Base-by-base conservation (phyloP, 2,113 vertebrate species). In the Xenus cinereus region DNA sequence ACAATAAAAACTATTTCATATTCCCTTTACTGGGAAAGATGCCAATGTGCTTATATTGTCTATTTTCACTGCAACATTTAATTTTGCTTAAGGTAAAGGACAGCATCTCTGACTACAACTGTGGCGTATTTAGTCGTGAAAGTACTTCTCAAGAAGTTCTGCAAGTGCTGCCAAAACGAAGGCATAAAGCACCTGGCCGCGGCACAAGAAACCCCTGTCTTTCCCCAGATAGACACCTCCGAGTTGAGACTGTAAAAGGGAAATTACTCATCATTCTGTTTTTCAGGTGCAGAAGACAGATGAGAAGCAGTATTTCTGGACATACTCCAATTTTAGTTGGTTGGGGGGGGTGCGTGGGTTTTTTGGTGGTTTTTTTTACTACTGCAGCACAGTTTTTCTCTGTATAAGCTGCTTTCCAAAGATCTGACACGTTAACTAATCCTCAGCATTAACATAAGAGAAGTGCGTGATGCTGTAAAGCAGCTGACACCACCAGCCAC, bases 81-180 rank as follows among this genome's bases (percentile, higher is more conserved):
- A 93, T 95, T 97, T 97, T 91, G 63, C 86, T 98, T 98, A 97
- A 97, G 90, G 90, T 95, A 86, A 95, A 93, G 88, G 77, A 95
- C 95, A 93, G 68, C 39, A 72, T 84, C 89, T 91, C 90, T 86
- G 53, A 90, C 67, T 93, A 75, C 74, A 80, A 53, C 94, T 80
- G 48, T 51, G 60, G 56, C 45, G 81, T 95, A 94, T 95, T 97
- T 94, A 97, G 97, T 90, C 75, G 87, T 69, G 60, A 86, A 97
- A 97, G 90, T 73, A 87, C 84, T 84, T 88, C 28, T 50, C 85
- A 84, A 95, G 87, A 97, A 96, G 91, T 96, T 95, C 95, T 97
- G 89, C 92, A 97, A 97, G 84, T 37, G 60, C 77, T 93, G 86
- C 80, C 95, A 87, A 96, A 96, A 97, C 87, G 79, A 98, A 96